A percentile compares a stretch with the other conserved stretches of the same genome.
phyloP scores from a whole-genome alignment of 2,113 vertebrate genomes.

The Marmota monax region DNA sequence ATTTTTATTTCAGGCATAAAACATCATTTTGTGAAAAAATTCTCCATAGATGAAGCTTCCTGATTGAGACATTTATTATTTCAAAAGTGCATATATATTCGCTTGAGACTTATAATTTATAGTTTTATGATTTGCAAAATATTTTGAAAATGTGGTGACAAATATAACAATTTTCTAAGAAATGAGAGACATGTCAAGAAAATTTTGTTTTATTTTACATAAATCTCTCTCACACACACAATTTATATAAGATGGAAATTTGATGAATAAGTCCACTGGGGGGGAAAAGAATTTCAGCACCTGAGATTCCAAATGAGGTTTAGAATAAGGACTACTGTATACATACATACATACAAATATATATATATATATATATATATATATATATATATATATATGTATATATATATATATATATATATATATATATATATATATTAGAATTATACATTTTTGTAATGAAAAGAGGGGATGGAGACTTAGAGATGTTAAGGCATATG shows the following conservation, averaged over 20 bases:
- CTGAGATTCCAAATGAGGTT: constrained; percentile 38
- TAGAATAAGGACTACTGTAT: neutral
- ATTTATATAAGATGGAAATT: neutral
- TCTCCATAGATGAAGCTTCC: neutral
- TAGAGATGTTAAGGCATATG: neutral
- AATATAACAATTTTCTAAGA: constrained; percentile 4
- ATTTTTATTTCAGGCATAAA: constrained; percentile 45
- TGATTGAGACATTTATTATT: constrained; percentile 7
- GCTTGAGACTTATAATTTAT: neutral
- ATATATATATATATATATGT: no score
- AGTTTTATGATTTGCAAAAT: constrained; percentile 33
- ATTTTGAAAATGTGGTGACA: neutral
- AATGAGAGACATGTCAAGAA: neutral
- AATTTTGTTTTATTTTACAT: neutral
- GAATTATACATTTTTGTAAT: neutral
- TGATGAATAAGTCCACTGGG: neutral
- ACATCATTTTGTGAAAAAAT: constrained; percentile 45
- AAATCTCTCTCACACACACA: neutral
- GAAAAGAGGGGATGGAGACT: no score
- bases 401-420: no score
- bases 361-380: no score
- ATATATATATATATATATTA: neutral
- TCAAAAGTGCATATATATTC: neutral
- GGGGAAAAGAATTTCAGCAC: neutral
- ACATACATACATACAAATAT: neutral